A percentile compares a stretch with the other conserved stretches of the same genome.
phyloP scores from a whole-genome alignment of 2,797 vertebrate species.

The Danio choprae region DNA sequence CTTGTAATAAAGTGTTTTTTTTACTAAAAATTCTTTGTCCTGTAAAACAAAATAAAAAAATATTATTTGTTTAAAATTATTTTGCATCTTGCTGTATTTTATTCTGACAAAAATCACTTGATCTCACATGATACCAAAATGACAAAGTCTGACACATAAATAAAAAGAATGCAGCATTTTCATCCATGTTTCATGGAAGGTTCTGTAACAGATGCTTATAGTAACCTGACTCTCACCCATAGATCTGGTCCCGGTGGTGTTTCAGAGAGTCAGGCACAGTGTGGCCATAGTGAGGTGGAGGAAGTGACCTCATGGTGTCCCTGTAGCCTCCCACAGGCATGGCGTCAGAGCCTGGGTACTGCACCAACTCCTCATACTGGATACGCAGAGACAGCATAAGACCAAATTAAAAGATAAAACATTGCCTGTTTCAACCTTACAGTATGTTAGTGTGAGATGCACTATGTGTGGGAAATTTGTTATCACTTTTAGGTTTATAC shows the following conservation, averaged over 20 bases:
- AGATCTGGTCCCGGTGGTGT: slow-evolving; percentile 85
- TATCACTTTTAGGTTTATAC: not conserved
- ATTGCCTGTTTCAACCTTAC: not conserved
- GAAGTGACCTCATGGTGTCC: slow-evolving; percentile 77
- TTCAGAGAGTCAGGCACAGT: slow-evolving; percentile 80
- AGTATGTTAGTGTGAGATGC: slow-evolving; percentile 17
- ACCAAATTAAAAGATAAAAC: slow-evolving; percentile 62
- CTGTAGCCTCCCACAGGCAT: slow-evolving; percentile 80
- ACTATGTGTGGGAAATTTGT: slow-evolving; percentile 5
- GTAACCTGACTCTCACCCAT: slow-evolving; percentile 71
- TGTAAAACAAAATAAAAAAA: not conserved
- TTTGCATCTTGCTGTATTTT: not conserved
- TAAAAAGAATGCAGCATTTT: no score
- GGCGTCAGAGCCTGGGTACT: slow-evolving; percentile 82
- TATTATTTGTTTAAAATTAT: not conserved
- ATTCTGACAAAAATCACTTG: not conserved
- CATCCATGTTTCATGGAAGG: not conserved
- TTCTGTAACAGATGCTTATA: slow-evolving; percentile 17
- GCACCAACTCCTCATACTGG: slow-evolving; percentile 85
- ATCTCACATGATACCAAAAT: not conserved
- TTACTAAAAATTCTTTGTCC: not conserved
- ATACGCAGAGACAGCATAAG: slow-evolving; percentile 46
- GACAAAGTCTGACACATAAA: not conserved
- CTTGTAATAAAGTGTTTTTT: no score
- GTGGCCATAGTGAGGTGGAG: slow-evolving; percentile 76